These are phyloP conservation scores for Metopia argyrocephala DNA, from an alignment of 2,888 invertebrate species.

Conservation along the genomic window DNA sequence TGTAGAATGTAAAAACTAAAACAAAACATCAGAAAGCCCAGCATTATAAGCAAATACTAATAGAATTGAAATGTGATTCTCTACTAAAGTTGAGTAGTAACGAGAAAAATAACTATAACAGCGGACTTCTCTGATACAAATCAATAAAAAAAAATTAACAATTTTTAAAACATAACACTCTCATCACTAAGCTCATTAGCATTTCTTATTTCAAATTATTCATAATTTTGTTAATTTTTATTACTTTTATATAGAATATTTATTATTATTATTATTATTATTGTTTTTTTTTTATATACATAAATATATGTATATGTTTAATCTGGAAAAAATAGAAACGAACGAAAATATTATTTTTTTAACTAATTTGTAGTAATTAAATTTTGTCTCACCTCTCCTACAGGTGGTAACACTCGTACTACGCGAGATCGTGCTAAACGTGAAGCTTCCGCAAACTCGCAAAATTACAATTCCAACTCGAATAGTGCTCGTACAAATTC, in stretches of 20 bases:
- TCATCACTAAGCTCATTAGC: conserved; percentile 25
- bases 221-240: not conserved
- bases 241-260: not conserved
- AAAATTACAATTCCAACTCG: conserved; percentile 67
- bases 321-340: not conserved
- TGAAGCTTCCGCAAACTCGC: conserved; percentile 70
- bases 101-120: not conserved
- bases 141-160: conserved; percentile 11
- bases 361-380: too few relatives aligned
- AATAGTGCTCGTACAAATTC: conserved; percentile 64
- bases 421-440: conserved; percentile 78
- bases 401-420: conserved; percentile 75
- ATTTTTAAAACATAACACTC: conserved; percentile 18
- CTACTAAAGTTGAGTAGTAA: conserved; percentile 13
- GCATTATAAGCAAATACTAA: not conserved
- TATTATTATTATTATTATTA: not conserved
- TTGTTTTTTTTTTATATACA: not conserved
- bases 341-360: too few relatives aligned
- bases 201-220: conserved; percentile 7
- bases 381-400: conserved; percentile 1
- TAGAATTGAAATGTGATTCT: conserved; percentile 7
- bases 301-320: not conserved
- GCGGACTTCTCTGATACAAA: conserved; percentile 41
- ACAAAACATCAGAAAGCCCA: conserved; percentile 22
- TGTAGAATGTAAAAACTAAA: conserved; percentile 17